Base-by-base conservation (phyloP, 2,113 vertebrate species). In the Zosterops lateralis region DNA sequence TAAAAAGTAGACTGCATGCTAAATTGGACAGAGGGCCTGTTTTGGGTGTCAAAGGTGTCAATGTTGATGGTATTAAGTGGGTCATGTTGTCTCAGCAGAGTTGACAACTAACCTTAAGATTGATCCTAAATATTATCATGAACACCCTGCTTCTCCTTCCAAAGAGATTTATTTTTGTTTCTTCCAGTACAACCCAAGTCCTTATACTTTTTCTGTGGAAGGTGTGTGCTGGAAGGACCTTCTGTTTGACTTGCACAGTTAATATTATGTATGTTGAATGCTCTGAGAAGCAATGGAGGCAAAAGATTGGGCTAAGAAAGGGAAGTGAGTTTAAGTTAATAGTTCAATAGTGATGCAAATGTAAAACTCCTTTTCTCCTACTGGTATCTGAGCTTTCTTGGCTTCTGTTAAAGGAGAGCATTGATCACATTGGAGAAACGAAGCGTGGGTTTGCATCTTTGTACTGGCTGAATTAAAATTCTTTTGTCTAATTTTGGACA, bases 161-260 rank as follows among this genome's bases (percentile, higher is more conserved):
- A 36, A 77, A 65, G 32, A 72, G 9, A 3, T 53, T 91, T 89
- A 57, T 92, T 92, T 84, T 72, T 76, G n/a, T 79, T 92, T 91
- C 65, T 90, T 92, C 75, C 87, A 96, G 32, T 73, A 94, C 21
- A 96, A 38, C 26, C 21, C 42, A 91, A 94, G 92, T 84, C 50
- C 22, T 13, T 72, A 10, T 74, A 36, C 66, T 75, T 96, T 88
- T 95, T 91, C 66, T 67, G 54, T 56, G 93, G 60, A 67, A 80
- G 17, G 45, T 42, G 1, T 40, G 74, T 74, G 53, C 62, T 36
- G 65, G 80, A 62, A 31, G 25, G 60, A 78, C 87, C 83, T 93
- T 76, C 58, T 74, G 44, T 87, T 73, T 81, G 85, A 89, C 78
- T 82, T 92, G 24, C 32, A 66, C 16, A 92, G 57, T 61, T 71